Conservation (phyloP, 2,888 invertebrate species). For the Siphlonurus alternatus region DNA sequence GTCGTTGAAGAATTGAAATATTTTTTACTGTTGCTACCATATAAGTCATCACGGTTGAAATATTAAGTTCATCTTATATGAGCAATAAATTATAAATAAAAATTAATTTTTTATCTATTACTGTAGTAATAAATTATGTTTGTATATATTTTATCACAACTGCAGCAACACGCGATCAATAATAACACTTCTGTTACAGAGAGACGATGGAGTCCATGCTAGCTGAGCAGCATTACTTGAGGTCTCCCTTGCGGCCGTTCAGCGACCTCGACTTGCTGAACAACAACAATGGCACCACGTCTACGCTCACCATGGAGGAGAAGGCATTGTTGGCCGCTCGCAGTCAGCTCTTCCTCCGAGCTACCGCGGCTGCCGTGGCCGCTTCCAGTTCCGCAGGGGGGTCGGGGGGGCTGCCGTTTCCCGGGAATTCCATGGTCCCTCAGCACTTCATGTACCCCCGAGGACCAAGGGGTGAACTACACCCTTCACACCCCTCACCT, state of each 20-base stretch:
- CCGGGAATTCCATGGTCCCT: not conserved
- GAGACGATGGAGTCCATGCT: slow-evolving; percentile 84
- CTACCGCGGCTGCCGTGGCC: slow-evolving; percentile 19
- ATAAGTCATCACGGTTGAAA: too few species aligned
- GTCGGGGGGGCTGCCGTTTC: not conserved
- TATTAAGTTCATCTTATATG: too few species aligned
- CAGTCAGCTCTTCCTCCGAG: slow-evolving; percentile 54
- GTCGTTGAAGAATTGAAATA: too few species aligned
- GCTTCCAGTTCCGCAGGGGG: not conserved
- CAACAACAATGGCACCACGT: slow-evolving; percentile 15
- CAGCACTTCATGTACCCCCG: not conserved
- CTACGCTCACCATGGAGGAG: slow-evolving; percentile 48
- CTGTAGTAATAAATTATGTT: too few species aligned
- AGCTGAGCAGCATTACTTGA: slow-evolving; percentile 67
- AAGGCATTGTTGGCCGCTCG: slow-evolving; percentile 60
- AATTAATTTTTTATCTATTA: too few species aligned
- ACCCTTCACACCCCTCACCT: not conserved
- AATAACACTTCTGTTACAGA: slow-evolving; percentile 43
- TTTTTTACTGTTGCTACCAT: too few species aligned
- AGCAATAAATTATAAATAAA: too few species aligned
- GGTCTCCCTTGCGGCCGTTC: slow-evolving; percentile 58
- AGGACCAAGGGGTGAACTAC: not conserved
- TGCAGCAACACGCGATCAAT: too few species aligned
- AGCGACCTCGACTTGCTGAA: slow-evolving; percentile 24
- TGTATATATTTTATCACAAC: too few species aligned